Evolutionary conservation across 2,113 vertebrate species (phyloP).

Genomic region (Numenius arquata): DNA sequence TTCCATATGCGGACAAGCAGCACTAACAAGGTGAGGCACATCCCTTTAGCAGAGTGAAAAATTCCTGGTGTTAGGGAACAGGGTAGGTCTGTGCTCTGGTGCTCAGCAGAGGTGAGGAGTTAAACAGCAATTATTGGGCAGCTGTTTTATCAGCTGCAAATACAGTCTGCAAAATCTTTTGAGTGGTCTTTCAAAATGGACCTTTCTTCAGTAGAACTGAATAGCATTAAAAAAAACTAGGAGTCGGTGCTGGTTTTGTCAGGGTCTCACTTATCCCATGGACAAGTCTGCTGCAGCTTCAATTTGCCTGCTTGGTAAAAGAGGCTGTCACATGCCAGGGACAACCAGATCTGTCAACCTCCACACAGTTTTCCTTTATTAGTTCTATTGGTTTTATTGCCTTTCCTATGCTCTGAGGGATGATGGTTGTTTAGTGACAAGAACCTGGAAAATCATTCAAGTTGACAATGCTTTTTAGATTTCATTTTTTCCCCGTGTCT

Average conservation of each 20-base stretch:
- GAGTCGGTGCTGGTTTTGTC: background rate
- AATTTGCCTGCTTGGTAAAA: constrained; percentile 50
- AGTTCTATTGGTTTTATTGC: constrained; percentile 61
- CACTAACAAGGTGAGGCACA: background rate
- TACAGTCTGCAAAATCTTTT: background rate
- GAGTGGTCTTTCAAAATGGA: background rate
- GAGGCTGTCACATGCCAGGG: constrained; percentile 62
- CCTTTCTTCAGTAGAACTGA: background rate
- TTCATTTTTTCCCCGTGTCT: constrained; percentile 30
- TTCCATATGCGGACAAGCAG: background rate
- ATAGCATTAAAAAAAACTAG: background rate
- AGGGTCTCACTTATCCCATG: constrained; percentile 35
- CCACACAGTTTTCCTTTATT: constrained; percentile 45
- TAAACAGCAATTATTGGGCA: background rate
- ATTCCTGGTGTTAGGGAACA: background rate
- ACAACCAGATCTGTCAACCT: constrained; percentile 64
- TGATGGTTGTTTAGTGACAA: constrained; percentile 62
- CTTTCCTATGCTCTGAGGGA: constrained; percentile 52
- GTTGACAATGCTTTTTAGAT: constrained; percentile 52
- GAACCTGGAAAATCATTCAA: constrained; percentile 57
- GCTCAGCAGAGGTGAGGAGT: background rate
- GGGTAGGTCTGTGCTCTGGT: background rate
- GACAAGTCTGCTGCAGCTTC: constrained; percentile 28
- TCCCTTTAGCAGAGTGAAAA: background rate
- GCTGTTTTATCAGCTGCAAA: background rate